These are phyloP conservation scores for Saccostrea cuccullata DNA, from an alignment of 1,140 invertebrate species.

Conservation along the genomic window DNA sequence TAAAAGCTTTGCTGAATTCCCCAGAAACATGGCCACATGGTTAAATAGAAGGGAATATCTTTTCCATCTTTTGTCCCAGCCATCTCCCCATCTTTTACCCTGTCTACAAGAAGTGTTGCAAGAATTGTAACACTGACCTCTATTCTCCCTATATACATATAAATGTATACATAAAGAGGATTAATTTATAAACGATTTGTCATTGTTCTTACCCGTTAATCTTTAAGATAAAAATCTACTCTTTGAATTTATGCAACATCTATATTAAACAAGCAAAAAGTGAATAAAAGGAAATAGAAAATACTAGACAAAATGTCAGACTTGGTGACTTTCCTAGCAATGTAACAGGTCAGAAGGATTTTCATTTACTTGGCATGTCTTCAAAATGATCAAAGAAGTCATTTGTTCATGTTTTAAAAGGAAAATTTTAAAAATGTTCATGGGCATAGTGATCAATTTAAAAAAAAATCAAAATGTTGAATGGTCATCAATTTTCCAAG, in stretches of 20 bases:
- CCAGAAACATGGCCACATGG: constrained; percentile 1
- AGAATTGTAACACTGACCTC: not conserved
- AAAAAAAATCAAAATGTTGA: not conserved
- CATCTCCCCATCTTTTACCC: not conserved
- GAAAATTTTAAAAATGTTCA: not conserved
- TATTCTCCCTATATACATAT: not conserved
- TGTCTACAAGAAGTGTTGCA: not conserved
- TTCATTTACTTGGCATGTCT: not conserved
- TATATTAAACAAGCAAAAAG: not conserved
- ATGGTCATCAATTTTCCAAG: not conserved
- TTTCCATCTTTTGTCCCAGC: not conserved
- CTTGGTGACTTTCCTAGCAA: not conserved
- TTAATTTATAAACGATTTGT: constrained; percentile 3
- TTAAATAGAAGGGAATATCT: not conserved
- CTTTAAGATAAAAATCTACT: not conserved
- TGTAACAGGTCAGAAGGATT: not conserved
- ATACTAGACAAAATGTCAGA: not conserved
- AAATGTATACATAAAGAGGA: not conserved
- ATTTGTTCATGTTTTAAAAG: constrained; percentile 5
- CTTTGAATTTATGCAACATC: constrained; percentile 1
- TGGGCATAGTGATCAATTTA: not conserved
- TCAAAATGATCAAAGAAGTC: constrained; percentile 8
- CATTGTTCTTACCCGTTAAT: constrained; percentile 33
- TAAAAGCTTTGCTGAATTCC: not conserved
- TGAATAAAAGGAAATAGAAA: not conserved